phyloP scores from a whole-genome alignment of 2,113 vertebrate genomes.

The Illadopsis cleaveri region DNA sequence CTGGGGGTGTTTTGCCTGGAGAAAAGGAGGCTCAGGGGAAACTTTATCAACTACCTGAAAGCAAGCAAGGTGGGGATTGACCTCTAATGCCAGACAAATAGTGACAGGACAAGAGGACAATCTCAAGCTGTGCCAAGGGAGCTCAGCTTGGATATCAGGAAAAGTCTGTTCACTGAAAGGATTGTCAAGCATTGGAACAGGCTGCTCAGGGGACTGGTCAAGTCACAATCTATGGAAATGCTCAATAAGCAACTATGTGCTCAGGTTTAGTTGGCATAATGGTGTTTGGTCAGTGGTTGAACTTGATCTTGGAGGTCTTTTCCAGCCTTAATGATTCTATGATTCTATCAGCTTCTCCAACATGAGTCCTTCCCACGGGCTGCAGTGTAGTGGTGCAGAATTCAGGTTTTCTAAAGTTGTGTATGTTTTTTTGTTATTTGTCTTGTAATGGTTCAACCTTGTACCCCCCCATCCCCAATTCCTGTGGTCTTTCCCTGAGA shows the following conservation, averaged over 20 bases:
- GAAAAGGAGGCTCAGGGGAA: neutral
- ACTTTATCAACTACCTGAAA: neutral
- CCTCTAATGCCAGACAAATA: neutral
- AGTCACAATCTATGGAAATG: accelerated
- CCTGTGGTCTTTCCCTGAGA: too few relatives aligned
- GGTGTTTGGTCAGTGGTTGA: neutral
- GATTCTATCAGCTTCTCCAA: neutral
- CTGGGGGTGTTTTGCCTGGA: neutral
- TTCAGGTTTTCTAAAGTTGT: too few relatives aligned
- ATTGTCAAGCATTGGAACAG: neutral
- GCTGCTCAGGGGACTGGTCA: neutral
- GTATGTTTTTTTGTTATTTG: too few relatives aligned
- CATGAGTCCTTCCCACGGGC: neutral
- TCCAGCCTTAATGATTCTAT: neutral
- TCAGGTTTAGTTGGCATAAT: neutral
- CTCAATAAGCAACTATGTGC: neutral
- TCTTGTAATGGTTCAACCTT: too few relatives aligned
- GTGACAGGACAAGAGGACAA: neutral
- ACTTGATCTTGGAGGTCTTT: neutral
- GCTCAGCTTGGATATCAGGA: neutral
- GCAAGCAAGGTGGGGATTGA: neutral
- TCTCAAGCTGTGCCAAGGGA: neutral
- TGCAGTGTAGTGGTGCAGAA: too few relatives aligned
- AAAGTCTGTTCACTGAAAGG: neutral
- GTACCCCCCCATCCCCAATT: too few relatives aligned